Evolutionary conservation across 2,113 vertebrate species (phyloP), one percentile per base, ranked within the genome.

Genomic region (Hiodon tergisus): DNA sequence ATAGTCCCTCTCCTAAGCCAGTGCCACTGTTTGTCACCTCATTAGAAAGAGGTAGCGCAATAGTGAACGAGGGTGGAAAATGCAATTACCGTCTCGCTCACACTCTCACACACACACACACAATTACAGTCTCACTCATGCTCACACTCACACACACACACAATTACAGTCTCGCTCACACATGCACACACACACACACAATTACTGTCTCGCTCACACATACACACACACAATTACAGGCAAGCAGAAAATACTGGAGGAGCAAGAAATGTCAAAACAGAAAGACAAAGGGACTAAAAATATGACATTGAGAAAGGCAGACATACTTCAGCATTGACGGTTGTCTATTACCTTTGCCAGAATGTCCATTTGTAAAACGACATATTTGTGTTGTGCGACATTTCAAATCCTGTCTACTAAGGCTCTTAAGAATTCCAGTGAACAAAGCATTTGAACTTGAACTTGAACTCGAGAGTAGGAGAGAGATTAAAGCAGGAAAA

Each of bases 401-500:
- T 68, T 55, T 13, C 2, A 11, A 14, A 47, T 66, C 72, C 31
- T 65, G 54, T 66, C n/a, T 73, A 3, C 10, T 74, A 8, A 31
- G 51, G 51, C 48, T 67, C 6, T 47, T 74, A 31, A 55, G 16
- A 8, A 47, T 74, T 74, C 46, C 53, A 7, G 17, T 55, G 62
- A 46, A 54, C 11, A 54, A 65, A 67, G 72, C 17, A 16, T 5
- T 67, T n/a, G 62, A 55, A 47, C 31, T 54, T 4, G 17, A 31
- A 63, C 16, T 63, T 31, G 6, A 31, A 31, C 31, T 31, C 31
- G 70, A 71, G 72, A 73, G 48, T 11, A 58, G 76, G 53, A 46
- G 51, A 59, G 73, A 77, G 63, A 72, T 58, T 72, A 31, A n/a
- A 75, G 60, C 53, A 58, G 75, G 67, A 62, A 76, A 47, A 60